Percentiles rank a stretch among this genome's conserved stretches.
Evolutionary conservation across 2,113 vertebrate genomes (phyloP).

Genomic region (Otolemur garnettii): DNA sequence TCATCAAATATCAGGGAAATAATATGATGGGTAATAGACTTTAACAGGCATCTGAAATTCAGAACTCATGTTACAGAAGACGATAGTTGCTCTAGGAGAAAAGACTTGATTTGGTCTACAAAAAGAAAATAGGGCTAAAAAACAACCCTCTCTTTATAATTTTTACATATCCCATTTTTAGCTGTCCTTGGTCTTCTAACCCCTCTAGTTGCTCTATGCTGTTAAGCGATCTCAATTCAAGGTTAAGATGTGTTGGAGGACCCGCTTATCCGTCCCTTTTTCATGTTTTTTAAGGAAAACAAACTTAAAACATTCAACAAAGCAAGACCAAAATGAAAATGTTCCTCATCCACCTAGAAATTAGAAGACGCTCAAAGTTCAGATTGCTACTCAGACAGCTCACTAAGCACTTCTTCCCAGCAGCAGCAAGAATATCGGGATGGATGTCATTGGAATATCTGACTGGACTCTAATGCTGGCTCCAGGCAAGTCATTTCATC

Average conservation of each 20-base stretch:
- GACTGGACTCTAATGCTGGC: neutral
- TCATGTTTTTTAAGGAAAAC: slow-evolving; percentile 18
- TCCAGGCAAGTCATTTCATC: neutral
- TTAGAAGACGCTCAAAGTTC: neutral
- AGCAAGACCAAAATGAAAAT: neutral
- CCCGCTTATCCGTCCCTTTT: neutral
- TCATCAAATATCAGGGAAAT: slow-evolving; percentile 38
- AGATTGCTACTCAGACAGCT: neutral
- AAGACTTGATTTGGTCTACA: neutral
- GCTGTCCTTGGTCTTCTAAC: neutral
- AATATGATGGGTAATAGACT: neutral
- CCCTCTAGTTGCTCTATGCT: neutral
- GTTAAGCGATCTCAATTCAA: neutral
- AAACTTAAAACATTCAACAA: neutral
- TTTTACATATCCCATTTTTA: slow-evolving; percentile 59
- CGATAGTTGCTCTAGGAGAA: neutral
- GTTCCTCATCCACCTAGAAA: neutral
- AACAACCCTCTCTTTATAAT: slow-evolving; percentile 38
- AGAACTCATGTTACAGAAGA: neutral
- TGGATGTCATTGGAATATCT: neutral
- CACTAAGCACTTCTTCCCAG: neutral
- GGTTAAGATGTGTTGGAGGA: neutral
- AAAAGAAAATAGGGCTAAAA: slow-evolving; percentile 11
- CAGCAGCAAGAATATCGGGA: neutral
- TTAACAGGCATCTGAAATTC: neutral